These are phyloP conservation scores for Drosophila barbarae DNA, from an alignment of 2,888 invertebrate genomes.

Conservation along the genomic window DNA sequence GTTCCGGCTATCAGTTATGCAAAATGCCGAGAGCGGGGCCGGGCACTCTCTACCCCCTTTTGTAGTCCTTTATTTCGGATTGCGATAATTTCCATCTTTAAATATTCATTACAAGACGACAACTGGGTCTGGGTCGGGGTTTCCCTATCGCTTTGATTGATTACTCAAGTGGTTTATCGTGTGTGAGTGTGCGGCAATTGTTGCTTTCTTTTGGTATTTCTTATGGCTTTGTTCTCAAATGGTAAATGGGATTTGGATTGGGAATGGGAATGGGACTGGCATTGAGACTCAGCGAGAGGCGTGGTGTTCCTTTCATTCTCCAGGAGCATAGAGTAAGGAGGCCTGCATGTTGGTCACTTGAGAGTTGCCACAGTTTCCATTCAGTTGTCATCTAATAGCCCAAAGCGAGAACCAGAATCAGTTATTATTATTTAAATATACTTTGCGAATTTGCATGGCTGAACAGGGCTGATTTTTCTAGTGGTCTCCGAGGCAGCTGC, in stretches of 20 bases:
- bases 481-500: constrained; percentile 45
- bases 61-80: constrained; percentile 23
- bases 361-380: constrained; percentile 67
- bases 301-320: constrained; percentile 32
- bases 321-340: constrained; percentile 14
- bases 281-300: constrained; percentile 32
- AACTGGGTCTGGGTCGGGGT: constrained; percentile 22
- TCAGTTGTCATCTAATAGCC: constrained; percentile 42
- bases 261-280: neutral
- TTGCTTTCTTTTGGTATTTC: constrained; percentile 45
- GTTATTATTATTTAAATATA: constrained; percentile 50
- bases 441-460: constrained; percentile 58
- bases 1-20: constrained; percentile 68
- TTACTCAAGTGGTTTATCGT: constrained; percentile 72
- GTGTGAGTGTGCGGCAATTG: constrained; percentile 50
- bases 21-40: constrained; percentile 50
- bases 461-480: constrained; percentile 46
- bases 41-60: constrained; percentile 20
- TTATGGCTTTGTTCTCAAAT: constrained; percentile 46
- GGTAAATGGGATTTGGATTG: constrained; percentile 21
- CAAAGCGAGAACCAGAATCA: constrained; percentile 14
- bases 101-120: constrained; percentile 71
- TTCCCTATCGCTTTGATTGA: constrained; percentile 69
- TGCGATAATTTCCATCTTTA: constrained; percentile 70
- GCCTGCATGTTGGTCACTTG: constrained; percentile 69